Percentiles rank a stretch among this genome's conserved stretches.
Conservation (phyloP, 2,113 vertebrate genomes). For the Tamias sibiricus region DNA sequence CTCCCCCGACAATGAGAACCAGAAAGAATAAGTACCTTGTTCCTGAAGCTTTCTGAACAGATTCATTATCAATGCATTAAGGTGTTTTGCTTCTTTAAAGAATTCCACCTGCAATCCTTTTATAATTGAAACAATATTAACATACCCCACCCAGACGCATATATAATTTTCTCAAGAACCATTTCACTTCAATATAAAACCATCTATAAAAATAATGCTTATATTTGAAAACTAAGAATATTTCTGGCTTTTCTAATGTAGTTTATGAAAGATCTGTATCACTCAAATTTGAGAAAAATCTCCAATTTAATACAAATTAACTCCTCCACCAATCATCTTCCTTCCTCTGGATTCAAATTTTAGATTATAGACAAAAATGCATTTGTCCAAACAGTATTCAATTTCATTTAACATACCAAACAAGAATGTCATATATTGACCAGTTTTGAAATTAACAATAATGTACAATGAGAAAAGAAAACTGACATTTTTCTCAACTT, state of each 20-base stretch:
- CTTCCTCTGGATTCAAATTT: constrained; percentile 42
- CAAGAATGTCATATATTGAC: constrained; percentile 5
- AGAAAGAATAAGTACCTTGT: constrained; percentile 29
- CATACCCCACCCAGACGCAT: background rate
- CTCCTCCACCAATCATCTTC: background rate
- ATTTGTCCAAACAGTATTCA: background rate
- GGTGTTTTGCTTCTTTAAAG: constrained; percentile 20
- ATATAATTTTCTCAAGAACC: constrained; percentile 34
- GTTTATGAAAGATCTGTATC: background rate
- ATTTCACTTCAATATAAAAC: background rate
- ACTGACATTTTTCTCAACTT: constrained; percentile 2
- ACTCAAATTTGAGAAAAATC: background rate
- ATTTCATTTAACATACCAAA: background rate
- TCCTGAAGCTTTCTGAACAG: constrained; percentile 26
- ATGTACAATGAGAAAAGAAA: constrained; percentile 40
- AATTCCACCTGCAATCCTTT: constrained; percentile 1
- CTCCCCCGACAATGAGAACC: background rate
- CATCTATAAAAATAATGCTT: background rate
- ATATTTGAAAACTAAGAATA: constrained; percentile 45
- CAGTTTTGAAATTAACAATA: constrained; percentile 47
- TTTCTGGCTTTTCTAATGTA: background rate
- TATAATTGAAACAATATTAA: constrained; percentile 11
- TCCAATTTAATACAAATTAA: background rate
- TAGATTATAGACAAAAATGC: background rate
- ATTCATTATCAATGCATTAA: constrained; percentile 28